These are phyloP conservation scores for Diadumene lineata DNA, from an alignment of 92 coral and sea anemone species.

Conservation along the genomic window DNA sequence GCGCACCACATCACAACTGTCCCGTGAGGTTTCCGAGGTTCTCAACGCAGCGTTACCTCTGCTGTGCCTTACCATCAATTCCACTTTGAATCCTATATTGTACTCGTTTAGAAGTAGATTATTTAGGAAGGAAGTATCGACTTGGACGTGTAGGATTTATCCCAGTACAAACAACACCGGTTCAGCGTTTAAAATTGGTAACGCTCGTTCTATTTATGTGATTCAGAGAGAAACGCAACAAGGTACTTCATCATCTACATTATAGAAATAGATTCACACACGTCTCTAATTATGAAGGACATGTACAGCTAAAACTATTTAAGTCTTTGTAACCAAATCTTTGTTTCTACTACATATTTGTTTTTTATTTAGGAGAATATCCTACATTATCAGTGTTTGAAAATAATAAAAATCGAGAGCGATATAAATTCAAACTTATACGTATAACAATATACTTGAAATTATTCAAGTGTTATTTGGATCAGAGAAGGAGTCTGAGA, in stretches of 20 bases:
- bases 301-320: no score
- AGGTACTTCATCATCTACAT: background rate
- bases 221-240: background rate
- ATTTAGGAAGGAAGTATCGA: slow-evolving; percentile 14
- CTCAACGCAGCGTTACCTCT: slow-evolving; percentile 16
- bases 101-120: slow-evolving; percentile 23
- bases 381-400: no score
- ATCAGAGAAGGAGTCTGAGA: no score
- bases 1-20: slow-evolving; percentile 8
- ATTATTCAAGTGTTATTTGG: no score
- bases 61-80: slow-evolving; percentile 22
- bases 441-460: no score
- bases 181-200: background rate
- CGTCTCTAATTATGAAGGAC: no score
- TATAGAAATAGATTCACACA: no score
- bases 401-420: no score
- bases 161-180: background rate
- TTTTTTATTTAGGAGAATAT: no score
- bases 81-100: slow-evolving; percentile 11
- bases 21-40: slow-evolving; percentile 26
- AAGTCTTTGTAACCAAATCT: no score
- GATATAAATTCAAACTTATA: no score
- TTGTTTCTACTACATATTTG: no score
- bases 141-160: background rate
- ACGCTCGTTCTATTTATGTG: background rate